Percentiles rank a stretch among this genome's conserved stretches.
Evolutionary conservation across 2,797 vertebrate species (phyloP).

Genomic region (Ptychobarbus kaznakovi): DNA sequence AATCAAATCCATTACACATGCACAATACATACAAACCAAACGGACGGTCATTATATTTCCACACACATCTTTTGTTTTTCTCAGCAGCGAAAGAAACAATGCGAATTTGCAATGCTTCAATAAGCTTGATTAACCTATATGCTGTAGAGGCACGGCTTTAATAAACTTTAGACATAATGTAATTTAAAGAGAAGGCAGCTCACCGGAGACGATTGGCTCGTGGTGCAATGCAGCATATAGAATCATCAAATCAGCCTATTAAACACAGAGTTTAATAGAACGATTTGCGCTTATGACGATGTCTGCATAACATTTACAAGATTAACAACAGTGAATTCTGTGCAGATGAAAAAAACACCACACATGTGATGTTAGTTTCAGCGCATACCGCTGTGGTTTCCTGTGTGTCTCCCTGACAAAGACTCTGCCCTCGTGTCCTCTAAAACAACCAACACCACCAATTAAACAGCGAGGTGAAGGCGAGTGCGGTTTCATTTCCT

Average conservation of each 20-base stretch:
- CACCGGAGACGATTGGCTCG: constrained; percentile 49
- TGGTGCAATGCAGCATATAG: constrained; percentile 48
- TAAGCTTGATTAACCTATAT: constrained; percentile 61
- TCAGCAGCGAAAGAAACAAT: constrained; percentile 40
- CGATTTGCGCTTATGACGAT: not conserved
- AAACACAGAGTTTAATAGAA: constrained; percentile 33
- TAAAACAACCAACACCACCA: constrained; percentile 44
- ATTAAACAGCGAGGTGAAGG: constrained; percentile 45
- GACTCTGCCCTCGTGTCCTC: constrained; percentile 38
- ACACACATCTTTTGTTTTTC: constrained; percentile 28
- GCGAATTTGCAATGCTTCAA: constrained; percentile 55
- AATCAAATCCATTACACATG: constrained; percentile 41
- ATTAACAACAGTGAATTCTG: constrained; percentile 41
- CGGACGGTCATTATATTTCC: constrained; percentile 33
- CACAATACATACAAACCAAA: constrained; percentile 40
- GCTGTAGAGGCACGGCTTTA: constrained; percentile 57
- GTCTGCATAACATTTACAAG: constrained; percentile 45
- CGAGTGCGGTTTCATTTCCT: constrained; percentile 60
- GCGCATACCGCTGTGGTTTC: constrained; percentile 27
- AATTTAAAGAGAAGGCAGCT: constrained; percentile 61
- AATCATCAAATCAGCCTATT: constrained; percentile 59
- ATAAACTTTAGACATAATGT: constrained; percentile 58
- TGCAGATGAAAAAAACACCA: constrained; percentile 22
- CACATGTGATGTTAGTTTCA: constrained; percentile 35
- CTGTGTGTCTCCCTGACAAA: constrained; percentile 37